Conservation (phyloP, 2,888 invertebrate species). For the Tortrix viridana region DNA sequence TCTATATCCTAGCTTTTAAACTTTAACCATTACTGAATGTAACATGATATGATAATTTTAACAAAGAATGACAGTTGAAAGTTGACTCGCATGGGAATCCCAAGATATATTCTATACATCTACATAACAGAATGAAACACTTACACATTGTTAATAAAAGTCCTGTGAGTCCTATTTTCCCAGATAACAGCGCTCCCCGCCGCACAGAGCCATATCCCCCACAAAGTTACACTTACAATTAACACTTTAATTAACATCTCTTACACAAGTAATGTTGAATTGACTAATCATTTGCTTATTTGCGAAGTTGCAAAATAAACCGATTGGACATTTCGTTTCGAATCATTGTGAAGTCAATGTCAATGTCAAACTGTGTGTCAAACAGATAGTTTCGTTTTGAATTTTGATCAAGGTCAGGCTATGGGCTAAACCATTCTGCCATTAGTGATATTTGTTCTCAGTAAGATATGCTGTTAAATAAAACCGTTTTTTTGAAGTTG, state of each 20-base stretch:
- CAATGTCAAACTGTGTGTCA: constrained; percentile 3
- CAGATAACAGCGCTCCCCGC: constrained; percentile 16
- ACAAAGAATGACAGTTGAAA: no score
- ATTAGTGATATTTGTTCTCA: no score
- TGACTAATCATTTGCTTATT: constrained; percentile 17
- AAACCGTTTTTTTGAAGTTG: no score
- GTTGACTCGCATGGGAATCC: constrained; percentile 15
- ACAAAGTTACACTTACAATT: constrained; percentile 10
- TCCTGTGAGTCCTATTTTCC: constrained; percentile 49
- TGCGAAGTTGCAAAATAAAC: constrained; percentile 23
- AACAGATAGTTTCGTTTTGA: constrained; percentile 3
- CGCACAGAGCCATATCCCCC: constrained; percentile 6
- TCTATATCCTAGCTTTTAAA: no score
- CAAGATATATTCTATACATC: neutral
- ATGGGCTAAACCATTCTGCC: no score
- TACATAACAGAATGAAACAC: constrained; percentile 42
- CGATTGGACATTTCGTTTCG: constrained; percentile 2
- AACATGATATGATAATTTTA: no score
- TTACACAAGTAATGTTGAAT: neutral
- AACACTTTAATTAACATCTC: constrained; percentile 18
- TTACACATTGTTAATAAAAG: constrained; percentile 66
- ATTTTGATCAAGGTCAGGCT: no score
- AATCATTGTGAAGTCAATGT: constrained; percentile 4
- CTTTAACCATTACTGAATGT: no score
- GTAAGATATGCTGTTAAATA: no score